Conservation (phyloP, 2,797 vertebrate species). For the Siniperca obscura region DNA sequence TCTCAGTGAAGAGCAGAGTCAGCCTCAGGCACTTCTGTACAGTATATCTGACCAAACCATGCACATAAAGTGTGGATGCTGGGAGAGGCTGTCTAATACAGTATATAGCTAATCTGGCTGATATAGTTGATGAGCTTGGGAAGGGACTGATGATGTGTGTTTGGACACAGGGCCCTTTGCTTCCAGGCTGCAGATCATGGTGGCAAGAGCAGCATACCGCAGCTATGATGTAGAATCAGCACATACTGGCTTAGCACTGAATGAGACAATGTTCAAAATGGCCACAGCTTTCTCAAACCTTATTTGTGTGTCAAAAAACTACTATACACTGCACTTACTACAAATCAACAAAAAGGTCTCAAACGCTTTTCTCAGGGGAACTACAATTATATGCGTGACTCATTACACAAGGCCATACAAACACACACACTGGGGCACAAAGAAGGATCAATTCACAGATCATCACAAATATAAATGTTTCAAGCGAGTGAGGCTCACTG, state of each 20-base stretch:
- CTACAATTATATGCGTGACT: conserved; percentile 34
- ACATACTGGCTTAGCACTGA: neutral
- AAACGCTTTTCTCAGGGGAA: conserved; percentile 32
- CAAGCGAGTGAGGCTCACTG: neutral
- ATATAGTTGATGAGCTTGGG: conserved; percentile 29
- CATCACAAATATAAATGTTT: conserved; percentile 37
- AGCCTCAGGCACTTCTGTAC: conserved; percentile 43
- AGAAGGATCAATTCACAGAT: conserved; percentile 51
- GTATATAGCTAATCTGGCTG: conserved; percentile 20
- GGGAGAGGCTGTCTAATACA: conserved; percentile 35
- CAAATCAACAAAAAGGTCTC: conserved; percentile 23
- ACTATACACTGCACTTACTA: conserved; percentile 2
- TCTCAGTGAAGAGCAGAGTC: conserved; percentile 45
- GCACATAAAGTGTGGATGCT: conserved; percentile 30
- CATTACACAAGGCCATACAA: conserved; percentile 5
- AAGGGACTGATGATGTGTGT: conserved; percentile 20
- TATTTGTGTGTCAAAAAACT: conserved; percentile 1
- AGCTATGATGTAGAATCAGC: conserved; percentile 14
- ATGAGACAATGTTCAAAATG: neutral
- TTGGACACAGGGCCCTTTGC: neutral
- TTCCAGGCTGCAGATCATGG: conserved; percentile 7
- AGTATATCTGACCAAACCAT: conserved; percentile 44
- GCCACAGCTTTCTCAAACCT: neutral
- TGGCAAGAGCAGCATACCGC: neutral
- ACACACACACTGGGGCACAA: conserved; percentile 12